Conservation (phyloP, 1,140 invertebrate genomes). For the silkworm (Bombyx mori) region ASM3026992v2 NC_085114.1:13957001-13957500, state of each 20-base stretch:
- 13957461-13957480: no score
- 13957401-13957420: not conserved
- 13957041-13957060: no score
- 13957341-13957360: slow-evolving; percentile 76
- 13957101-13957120: no score
- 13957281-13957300: slow-evolving; percentile 79
- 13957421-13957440: no score
- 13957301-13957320: slow-evolving; percentile 78
- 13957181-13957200: not conserved
- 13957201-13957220: slow-evolving; percentile 26
- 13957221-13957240: slow-evolving; percentile 82
- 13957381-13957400: slow-evolving; percentile 74
- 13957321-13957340: slow-evolving; percentile 82
- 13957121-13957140: not conserved
- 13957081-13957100: no score
- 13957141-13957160: not conserved
- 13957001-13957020: no score
- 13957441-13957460: no score
- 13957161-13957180: no score
- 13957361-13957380: slow-evolving; percentile 81
- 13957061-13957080: no score
- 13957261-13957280: slow-evolving; percentile 83
- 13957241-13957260: slow-evolving; percentile 76
- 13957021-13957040: no score
- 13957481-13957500: no score